phyloP scores from a whole-genome alignment of 2,888 invertebrate genomes.

The Drosophila pseudotalamancana region DNA sequence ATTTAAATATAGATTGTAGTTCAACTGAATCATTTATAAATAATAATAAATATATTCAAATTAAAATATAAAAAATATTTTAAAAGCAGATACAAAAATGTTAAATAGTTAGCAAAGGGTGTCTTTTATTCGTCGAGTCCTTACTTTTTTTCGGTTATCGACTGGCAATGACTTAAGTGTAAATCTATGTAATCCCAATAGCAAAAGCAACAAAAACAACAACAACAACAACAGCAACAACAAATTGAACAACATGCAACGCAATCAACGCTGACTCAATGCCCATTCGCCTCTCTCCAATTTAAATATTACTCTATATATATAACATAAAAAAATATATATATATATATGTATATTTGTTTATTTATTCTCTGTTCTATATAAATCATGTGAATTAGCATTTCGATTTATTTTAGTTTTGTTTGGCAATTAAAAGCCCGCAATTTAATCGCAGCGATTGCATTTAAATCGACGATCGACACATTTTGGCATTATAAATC shows the following conservation, averaged over 20 bases:
- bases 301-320: slow-evolving; percentile 16
- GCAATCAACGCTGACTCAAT: slow-evolving; percentile 54
- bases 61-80: too few species aligned
- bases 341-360: not conserved
- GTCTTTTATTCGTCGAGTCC: not conserved
- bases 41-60: too few species aligned
- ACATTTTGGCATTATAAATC: not conserved
- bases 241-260: slow-evolving; percentile 39
- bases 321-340: not conserved
- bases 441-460: slow-evolving; percentile 20
- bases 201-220: slow-evolving; percentile 5
- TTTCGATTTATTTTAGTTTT: not conserved
- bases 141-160: slow-evolving; percentile 9
- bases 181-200: slow-evolving; percentile 58
- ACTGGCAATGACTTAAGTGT: slow-evolving; percentile 44
- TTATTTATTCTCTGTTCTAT: slow-evolving; percentile 22
- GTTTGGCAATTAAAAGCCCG: slow-evolving; percentile 15
- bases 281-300: slow-evolving; percentile 15
- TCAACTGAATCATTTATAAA: too few species aligned
- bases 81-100: too few species aligned
- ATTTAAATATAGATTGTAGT: too few species aligned
- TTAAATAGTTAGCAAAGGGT: too few species aligned
- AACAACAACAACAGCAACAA: not conserved
- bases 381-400: slow-evolving; percentile 26
- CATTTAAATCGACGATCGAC: slow-evolving; percentile 1